A percentile compares a stretch with the other conserved stretches of the same genome.
phyloP scores from a whole-genome alignment of 2,888 invertebrate genomes.

The Cosmia pyralina region DNA sequence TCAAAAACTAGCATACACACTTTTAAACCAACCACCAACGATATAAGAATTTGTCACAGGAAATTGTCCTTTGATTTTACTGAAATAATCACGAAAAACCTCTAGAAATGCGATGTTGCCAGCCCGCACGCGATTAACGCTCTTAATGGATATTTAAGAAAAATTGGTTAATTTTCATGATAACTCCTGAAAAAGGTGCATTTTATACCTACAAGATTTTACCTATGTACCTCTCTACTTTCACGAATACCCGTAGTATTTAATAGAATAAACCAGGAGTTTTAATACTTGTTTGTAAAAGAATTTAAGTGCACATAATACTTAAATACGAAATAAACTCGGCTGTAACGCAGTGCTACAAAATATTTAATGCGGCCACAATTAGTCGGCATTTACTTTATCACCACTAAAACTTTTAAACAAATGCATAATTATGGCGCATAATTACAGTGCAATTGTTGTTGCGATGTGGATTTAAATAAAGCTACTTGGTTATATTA shows the following conservation, averaged over 20 bases:
- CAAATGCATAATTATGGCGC: constrained; percentile 31
- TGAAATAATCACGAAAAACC: too few relatives aligned
- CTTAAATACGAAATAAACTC: constrained; percentile 41
- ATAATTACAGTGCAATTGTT: constrained; percentile 1
- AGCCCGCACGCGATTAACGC: too few relatives aligned
- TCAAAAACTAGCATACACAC: too few relatives aligned
- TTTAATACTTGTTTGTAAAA: background rate
- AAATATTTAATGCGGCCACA: constrained; percentile 48
- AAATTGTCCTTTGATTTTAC: too few relatives aligned
- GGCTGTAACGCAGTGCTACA: constrained; percentile 15
- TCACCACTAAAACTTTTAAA: constrained; percentile 39
- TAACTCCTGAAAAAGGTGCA: background rate
- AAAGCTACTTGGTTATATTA: background rate
- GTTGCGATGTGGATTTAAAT: constrained; percentile 8
- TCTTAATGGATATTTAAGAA: background rate
- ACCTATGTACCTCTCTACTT: background rate
- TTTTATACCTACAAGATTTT: background rate
- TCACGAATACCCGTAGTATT: background rate
- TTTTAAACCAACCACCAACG: too few relatives aligned
- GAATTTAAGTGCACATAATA: constrained; percentile 21
- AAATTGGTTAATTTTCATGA: background rate
- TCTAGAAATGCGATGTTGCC: too few relatives aligned
- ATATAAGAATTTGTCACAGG: too few relatives aligned
- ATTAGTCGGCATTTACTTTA: constrained; percentile 51
- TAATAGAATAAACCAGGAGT: constrained; percentile 1